phyloP scores from a whole-genome alignment of 2,797 vertebrate species.

The Anguilla megastoma region DNA sequence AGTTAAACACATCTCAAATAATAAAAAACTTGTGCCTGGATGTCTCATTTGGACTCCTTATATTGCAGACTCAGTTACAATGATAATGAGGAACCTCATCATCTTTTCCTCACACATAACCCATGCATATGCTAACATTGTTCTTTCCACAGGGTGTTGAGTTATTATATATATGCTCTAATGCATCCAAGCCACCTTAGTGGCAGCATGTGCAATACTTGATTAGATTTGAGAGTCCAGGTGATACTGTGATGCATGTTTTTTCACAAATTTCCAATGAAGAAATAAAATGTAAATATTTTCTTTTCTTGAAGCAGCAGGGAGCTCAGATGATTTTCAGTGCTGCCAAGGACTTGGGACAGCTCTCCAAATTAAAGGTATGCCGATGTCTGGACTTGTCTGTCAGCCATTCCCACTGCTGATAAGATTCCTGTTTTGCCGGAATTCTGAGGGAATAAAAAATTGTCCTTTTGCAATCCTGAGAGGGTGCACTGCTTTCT shows the following conservation, averaged over 20 bases:
- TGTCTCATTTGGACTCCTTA: neutral
- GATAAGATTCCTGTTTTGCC: neutral
- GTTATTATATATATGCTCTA: neutral
- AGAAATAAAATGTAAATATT: constrained; percentile 21
- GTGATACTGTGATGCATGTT: neutral
- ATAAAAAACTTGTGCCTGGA: neutral
- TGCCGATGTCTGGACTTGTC: constrained; percentile 28
- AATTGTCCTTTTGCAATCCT: neutral
- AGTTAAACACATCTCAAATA: neutral
- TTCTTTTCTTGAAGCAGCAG: constrained; percentile 64
- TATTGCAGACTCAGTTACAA: neutral
- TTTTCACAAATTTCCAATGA: neutral
- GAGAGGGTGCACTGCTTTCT: neutral
- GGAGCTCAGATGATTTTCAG: constrained; percentile 98
- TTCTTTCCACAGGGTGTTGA: neutral
- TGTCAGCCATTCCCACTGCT: too few relatives aligned
- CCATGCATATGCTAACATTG: neutral
- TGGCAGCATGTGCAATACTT: neutral
- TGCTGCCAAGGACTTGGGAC: constrained; percentile 95
- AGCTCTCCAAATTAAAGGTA: constrained; percentile 98
- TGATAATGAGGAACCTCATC: neutral
- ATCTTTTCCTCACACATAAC: constrained; percentile 1
- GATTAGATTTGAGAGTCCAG: neutral
- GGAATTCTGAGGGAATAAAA: neutral
- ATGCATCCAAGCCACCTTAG: neutral